phyloP scores from a whole-genome alignment of 1,140 invertebrate genomes.

The Acromyrmex heyeri region DNA sequence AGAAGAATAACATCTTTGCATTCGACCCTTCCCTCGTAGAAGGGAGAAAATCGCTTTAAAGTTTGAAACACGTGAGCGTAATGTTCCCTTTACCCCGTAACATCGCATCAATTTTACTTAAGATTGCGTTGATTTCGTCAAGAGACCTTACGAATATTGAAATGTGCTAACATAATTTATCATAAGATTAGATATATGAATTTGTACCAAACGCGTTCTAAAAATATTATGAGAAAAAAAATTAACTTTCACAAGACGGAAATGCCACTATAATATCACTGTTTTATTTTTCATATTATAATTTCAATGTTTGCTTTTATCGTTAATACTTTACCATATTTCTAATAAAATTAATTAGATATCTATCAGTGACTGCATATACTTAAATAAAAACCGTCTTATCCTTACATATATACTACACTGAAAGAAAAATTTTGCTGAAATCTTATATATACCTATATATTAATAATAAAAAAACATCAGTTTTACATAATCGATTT shows the following conservation, averaged over 20 bases:
- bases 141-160: background rate
- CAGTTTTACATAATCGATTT: background rate
- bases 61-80: conserved; percentile 74
- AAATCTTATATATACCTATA: too few species aligned
- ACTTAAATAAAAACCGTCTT: too few species aligned
- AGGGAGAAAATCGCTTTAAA: conserved; percentile 66
- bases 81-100: conserved; percentile 60
- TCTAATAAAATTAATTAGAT: too few species aligned
- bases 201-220: background rate
- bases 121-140: conserved; percentile 41
- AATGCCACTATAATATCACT: too few species aligned
- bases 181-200: conserved; percentile 14
- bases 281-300: too few species aligned
- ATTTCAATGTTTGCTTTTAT: too few species aligned
- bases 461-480: too few species aligned
- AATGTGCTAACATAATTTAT: conserved; percentile 31
- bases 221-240: background rate
- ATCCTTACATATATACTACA: too few species aligned
- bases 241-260: background rate
- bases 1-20: conserved; percentile 75
- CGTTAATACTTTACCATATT: too few species aligned
- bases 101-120: conserved; percentile 66
- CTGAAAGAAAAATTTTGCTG: too few species aligned
- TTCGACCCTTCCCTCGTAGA: conserved; percentile 38
- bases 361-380: too few species aligned